These are phyloP conservation scores for Ranitomeya variabilis DNA, from an alignment of 2,113 vertebrate genomes.

Conservation along the genomic window DNA sequence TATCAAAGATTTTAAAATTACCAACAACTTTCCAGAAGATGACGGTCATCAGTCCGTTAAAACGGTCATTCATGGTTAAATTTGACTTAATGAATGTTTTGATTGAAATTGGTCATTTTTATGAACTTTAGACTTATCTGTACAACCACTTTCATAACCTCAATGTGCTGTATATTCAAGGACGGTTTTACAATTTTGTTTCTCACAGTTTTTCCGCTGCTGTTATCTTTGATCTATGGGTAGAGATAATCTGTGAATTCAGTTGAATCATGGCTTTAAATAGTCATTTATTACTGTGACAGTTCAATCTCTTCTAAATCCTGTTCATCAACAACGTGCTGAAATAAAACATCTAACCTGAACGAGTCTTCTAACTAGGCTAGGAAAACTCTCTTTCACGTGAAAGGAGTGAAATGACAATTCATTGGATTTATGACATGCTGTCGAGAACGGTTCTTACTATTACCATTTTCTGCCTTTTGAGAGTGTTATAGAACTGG, in stretches of 20 bases:
- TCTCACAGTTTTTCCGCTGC: background rate
- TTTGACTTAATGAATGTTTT: too few species aligned
- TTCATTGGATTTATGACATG: background rate
- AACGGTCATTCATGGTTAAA: too few species aligned
- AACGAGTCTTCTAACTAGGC: background rate
- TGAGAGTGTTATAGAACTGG: background rate
- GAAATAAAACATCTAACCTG: background rate
- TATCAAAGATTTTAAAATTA: too few species aligned
- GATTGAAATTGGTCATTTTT: too few species aligned
- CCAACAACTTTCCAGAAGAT: too few species aligned
- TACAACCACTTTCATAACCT: background rate
- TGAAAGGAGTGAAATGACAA: background rate
- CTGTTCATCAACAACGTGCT: background rate
- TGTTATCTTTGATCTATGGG: background rate
- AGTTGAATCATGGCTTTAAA: background rate
- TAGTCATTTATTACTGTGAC: conserved; percentile 1
- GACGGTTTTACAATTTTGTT: background rate
- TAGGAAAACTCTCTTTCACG: background rate
- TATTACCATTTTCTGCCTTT: background rate
- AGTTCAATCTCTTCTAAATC: background rate
- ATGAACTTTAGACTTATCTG: too few species aligned
- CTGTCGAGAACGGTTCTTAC: background rate
- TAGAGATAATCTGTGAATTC: background rate
- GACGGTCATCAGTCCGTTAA: too few species aligned
- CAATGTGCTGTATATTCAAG: background rate